A percentile compares a stretch with the other conserved stretches of the same genome.
Conservation (phyloP, 2,113 vertebrate species). For the Brachypteracias leptosomus region DNA sequence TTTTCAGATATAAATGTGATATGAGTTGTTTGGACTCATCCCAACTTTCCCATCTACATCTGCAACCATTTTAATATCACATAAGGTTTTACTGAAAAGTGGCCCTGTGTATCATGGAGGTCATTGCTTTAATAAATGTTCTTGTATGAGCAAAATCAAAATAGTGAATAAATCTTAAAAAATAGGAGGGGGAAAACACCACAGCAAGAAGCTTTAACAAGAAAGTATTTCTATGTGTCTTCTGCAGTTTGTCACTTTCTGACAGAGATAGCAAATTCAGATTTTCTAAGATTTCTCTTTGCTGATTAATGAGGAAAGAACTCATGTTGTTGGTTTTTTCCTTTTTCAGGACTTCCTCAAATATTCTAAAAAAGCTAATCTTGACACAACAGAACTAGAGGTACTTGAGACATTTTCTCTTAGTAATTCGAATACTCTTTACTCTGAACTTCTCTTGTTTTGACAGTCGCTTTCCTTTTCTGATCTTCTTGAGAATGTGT, state of each 20-base stretch:
- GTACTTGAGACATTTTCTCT: slow-evolving; percentile 70
- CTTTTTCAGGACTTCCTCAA: slow-evolving; percentile 90
- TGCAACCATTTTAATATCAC: background rate
- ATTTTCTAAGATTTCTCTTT: background rate
- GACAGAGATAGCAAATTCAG: background rate
- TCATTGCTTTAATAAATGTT: background rate
- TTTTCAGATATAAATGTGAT: background rate
- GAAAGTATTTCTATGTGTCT: background rate
- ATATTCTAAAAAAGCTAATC: slow-evolving; percentile 92
- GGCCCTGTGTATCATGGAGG: background rate
- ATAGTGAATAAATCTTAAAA: background rate
- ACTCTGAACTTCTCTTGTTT: background rate
- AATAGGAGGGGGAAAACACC: background rate
- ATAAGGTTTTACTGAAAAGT: background rate
- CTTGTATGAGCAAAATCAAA: background rate
- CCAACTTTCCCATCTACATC: background rate
- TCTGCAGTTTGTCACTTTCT: background rate
- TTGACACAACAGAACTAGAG: slow-evolving; percentile 92
- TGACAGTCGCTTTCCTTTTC: background rate
- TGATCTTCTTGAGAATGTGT: background rate
- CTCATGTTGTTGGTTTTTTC: background rate
- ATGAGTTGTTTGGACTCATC: background rate
- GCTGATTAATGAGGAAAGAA: background rate
- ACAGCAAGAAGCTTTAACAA: background rate
- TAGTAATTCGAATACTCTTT: background rate